Evolutionary conservation across 2,888 invertebrate species (phyloP).

Genomic region (Neoitamus cyanurus): DNA sequence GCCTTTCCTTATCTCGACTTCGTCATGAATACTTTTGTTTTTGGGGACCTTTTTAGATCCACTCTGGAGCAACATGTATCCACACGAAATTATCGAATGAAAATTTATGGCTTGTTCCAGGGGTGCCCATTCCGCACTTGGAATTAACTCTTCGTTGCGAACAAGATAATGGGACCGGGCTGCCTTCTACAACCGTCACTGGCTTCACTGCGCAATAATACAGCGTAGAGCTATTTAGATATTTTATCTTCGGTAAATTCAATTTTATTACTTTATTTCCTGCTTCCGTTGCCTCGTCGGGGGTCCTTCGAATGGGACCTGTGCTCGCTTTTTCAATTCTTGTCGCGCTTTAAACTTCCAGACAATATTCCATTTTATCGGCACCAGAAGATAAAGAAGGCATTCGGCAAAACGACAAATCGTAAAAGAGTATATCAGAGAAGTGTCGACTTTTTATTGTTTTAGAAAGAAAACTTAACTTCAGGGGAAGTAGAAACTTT

Average conservation of each 20-base stretch:
- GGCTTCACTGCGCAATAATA: neutral
- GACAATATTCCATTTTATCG: neutral
- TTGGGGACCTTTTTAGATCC: neutral
- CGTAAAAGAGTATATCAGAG: neutral
- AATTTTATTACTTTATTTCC: slow-evolving; percentile 22
- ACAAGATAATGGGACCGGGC: neutral
- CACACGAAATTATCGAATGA: slow-evolving; percentile 8
- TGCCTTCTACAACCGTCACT: neutral
- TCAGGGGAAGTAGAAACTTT: neutral
- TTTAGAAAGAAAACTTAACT: neutral
- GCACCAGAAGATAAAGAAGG: neutral
- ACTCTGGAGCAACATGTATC: slow-evolving; percentile 22
- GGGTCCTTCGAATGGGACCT: neutral
- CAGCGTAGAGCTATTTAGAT: neutral
- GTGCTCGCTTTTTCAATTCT: neutral
- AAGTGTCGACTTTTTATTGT: neutral
- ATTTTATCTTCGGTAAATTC: neutral
- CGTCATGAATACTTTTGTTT: slow-evolving; percentile 18
- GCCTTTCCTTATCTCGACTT: slow-evolving; percentile 12
- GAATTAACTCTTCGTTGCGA: slow-evolving; percentile 17
- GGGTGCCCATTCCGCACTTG: neutral
- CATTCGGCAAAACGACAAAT: neutral
- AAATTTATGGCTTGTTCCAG: slow-evolving; percentile 21
- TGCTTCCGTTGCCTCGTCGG: neutral
- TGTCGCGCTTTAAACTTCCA: neutral